phyloP scores from a whole-genome alignment of 2,113 vertebrate genomes.

The Melanocharis versteri region DNA sequence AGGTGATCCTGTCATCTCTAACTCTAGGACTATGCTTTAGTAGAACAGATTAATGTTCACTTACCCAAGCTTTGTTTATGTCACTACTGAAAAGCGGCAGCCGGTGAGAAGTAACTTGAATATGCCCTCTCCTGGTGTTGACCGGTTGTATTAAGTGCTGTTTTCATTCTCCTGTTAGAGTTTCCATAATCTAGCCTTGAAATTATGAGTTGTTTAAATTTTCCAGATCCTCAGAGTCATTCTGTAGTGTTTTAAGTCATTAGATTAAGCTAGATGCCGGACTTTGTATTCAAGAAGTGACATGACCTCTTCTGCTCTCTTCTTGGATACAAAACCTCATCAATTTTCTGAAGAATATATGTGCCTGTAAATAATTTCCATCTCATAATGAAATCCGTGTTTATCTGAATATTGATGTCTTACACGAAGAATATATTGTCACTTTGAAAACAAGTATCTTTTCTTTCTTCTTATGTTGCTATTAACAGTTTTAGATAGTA shows the following conservation, averaged over 20 bases:
- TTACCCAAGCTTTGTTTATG: not conserved
- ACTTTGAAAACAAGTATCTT: not conserved
- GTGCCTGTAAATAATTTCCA: not conserved
- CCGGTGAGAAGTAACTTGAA: not conserved
- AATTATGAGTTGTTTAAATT: not conserved
- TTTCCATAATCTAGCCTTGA: constrained; percentile 22
- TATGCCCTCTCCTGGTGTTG: not conserved
- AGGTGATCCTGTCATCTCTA: not conserved
- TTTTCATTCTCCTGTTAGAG: constrained; percentile 32
- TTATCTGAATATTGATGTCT: not conserved
- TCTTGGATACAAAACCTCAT: constrained; percentile 24
- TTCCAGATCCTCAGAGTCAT: not conserved
- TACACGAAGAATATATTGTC: not conserved
- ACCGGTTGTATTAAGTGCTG: not conserved
- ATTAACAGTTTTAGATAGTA: not conserved
- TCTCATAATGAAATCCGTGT: not conserved
- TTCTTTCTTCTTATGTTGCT: not conserved
- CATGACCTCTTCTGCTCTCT: constrained; percentile 15
- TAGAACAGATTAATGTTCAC: not conserved
- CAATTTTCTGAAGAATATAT: constrained; percentile 8
- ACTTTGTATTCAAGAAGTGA: constrained; percentile 23
- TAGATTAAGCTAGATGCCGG: not conserved
- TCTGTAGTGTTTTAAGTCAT: constrained; percentile 38
- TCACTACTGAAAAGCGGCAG: not conserved
- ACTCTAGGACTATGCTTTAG: not conserved